These are phyloP conservation scores for Shargacucullia verbasci DNA, from an alignment of 2,888 invertebrate genomes.

Conservation along the genomic window DNA sequence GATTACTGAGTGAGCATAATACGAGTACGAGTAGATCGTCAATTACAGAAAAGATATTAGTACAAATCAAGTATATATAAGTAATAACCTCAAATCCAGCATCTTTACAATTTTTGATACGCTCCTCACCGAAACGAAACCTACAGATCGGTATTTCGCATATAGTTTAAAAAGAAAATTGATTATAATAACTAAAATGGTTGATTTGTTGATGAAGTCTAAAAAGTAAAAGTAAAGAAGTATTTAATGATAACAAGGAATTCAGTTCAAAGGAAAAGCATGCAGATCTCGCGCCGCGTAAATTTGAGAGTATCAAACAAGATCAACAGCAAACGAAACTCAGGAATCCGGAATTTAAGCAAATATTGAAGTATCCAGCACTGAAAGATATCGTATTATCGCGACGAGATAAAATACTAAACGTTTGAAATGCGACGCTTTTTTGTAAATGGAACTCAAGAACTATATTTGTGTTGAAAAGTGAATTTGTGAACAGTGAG, in stretches of 20 bases:
- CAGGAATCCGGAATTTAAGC: constrained; percentile 25
- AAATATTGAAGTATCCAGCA: constrained; percentile 38
- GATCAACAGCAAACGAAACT: constrained; percentile 25
- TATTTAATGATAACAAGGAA: constrained; percentile 32
- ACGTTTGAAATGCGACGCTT: constrained; percentile 14
- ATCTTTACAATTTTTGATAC: too few relatives aligned
- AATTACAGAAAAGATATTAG: too few relatives aligned
- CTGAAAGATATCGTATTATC: constrained; percentile 50
- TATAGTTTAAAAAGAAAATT: too few relatives aligned
- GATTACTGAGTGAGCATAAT: too few relatives aligned
- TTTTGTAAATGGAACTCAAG: not conserved
- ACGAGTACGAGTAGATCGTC: too few relatives aligned
- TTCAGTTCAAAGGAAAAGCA: constrained; percentile 29
- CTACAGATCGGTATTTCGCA: too few relatives aligned
- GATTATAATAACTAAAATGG: too few relatives aligned
- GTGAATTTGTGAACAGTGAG: not conserved
- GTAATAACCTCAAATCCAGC: too few relatives aligned
- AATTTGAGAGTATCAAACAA: constrained; percentile 40
- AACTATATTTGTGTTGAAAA: not conserved
- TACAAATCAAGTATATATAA: too few relatives aligned
- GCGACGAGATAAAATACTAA: constrained; percentile 30
- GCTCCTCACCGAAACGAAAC: too few relatives aligned
- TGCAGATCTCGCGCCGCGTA: constrained; percentile 10
- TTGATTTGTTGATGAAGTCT: too few relatives aligned
- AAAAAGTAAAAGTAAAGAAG: not conserved